These are phyloP conservation scores for Ciona savignyi DNA, from an alignment of 23 tunicate genomes.

Conservation along the genomic window DNA sequence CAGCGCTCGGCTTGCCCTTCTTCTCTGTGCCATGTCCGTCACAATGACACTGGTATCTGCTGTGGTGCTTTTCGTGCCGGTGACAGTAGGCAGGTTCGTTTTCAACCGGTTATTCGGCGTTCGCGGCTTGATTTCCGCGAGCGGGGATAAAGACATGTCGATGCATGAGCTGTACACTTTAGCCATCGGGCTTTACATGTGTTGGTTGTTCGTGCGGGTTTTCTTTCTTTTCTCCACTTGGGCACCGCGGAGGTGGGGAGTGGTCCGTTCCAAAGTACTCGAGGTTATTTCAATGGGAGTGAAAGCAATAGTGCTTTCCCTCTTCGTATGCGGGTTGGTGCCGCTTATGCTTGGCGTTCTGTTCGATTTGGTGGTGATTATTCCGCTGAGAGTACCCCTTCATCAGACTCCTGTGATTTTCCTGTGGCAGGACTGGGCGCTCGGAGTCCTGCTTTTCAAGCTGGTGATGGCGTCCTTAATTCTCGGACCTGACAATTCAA, in stretches of 20 bases:
- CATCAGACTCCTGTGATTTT: constrained; percentile 60
- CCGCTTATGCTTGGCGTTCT: constrained; percentile 59
- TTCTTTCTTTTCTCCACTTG: constrained; percentile 20
- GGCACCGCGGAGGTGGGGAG: constrained; percentile 37
- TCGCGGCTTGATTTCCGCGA: not conserved
- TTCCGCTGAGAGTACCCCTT: constrained; percentile 51
- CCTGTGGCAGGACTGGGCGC: constrained; percentile 83
- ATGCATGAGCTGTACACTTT: constrained; percentile 65
- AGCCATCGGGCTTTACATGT: constrained; percentile 50
- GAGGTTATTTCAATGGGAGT: constrained; percentile 9
- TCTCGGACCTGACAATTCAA: constrained; percentile 47
- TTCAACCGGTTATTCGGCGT: constrained; percentile 22
- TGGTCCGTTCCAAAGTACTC: constrained; percentile 14
- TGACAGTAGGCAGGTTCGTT: constrained; percentile 28
- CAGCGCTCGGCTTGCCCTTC: constrained; percentile 13
- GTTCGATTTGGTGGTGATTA: constrained; percentile 49
- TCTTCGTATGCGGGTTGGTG: constrained; percentile 22
- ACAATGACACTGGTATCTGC: constrained; percentile 23
- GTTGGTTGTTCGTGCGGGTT: constrained; percentile 31
- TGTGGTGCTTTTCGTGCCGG: constrained; percentile 30
- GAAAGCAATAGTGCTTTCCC: constrained; percentile 18
- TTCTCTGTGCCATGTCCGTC: constrained; percentile 13
- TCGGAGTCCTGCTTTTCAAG: constrained; percentile 41
- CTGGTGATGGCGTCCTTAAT: constrained; percentile 21
- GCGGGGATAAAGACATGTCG: constrained; percentile 1